Evolutionary conservation across 2,113 vertebrate genomes (phyloP).

Genomic region (Glareola pratincola): DNA sequence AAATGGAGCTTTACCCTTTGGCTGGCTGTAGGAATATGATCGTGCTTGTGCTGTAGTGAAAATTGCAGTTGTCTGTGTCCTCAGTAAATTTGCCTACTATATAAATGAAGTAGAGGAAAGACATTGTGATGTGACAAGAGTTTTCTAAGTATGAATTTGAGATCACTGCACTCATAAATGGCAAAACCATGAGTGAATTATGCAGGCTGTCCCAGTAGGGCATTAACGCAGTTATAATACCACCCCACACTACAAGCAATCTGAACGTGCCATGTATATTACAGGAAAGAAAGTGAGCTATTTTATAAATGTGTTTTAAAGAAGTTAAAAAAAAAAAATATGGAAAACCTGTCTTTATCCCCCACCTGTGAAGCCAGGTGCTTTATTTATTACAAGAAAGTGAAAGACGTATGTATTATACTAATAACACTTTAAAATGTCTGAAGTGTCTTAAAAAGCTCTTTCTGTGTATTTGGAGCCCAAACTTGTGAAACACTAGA

Average conservation of each 20-base stretch:
- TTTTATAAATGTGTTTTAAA: slow-evolving; percentile 7
- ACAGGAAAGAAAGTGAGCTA: background rate
- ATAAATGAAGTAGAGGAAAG: background rate
- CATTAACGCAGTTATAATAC: background rate
- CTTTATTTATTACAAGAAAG: slow-evolving; percentile 24
- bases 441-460: background rate
- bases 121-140: background rate
- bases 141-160: background rate
- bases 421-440: background rate
- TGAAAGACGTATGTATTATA: background rate
- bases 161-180: background rate
- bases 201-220: background rate
- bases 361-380: slow-evolving; percentile 39
- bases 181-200: background rate
- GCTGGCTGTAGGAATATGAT: background rate
- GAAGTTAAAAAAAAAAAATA: background rate
- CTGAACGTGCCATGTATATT: background rate
- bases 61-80: background rate
- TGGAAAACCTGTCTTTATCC: background rate
- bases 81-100: background rate
- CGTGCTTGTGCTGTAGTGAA: background rate
- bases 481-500: background rate
- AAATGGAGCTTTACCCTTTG: background rate
- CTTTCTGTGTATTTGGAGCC: background rate
- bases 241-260: background rate